Conservation (phyloP, 2,797 vertebrate species). For the Danio choprae region DNA sequence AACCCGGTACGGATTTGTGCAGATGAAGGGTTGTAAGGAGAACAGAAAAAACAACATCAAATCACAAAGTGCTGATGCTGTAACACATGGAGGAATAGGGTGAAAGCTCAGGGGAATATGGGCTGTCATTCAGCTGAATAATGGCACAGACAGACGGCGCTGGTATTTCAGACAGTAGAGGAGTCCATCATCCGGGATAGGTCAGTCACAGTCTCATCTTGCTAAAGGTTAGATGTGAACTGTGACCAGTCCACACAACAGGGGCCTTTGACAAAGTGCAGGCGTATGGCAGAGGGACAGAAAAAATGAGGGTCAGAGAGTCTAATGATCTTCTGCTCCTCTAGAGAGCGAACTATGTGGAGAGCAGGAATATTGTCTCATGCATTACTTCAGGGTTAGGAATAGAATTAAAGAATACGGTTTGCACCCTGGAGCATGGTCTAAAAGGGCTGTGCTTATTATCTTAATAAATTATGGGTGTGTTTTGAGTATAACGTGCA, state of each 20-base stretch:
- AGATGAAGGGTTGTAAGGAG: conserved; percentile 37
- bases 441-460: too few species aligned
- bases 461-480: too few species aligned
- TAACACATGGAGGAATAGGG: conserved; percentile 70
- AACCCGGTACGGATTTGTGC: conserved; percentile 40
- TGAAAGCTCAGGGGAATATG: conserved; percentile 70
- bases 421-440: too few species aligned
- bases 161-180: conserved; percentile 71
- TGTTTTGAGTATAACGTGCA: too few species aligned
- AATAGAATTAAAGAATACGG: too few species aligned
- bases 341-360: conserved; percentile 30
- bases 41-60: conserved; percentile 50
- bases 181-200: conserved; percentile 72
- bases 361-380: neutral
- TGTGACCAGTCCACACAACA: conserved; percentile 60
- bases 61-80: conserved; percentile 74
- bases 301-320: conserved; percentile 56
- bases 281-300: conserved; percentile 45
- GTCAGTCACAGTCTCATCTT: conserved; percentile 74
- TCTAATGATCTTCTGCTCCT: conserved; percentile 54
- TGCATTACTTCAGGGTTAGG: neutral
- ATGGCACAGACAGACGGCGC: conserved; percentile 68
- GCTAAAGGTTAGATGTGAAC: conserved; percentile 68
- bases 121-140: conserved; percentile 76
- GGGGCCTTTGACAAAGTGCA: conserved; percentile 65